Evolutionary conservation across 2,113 vertebrate species (phyloP), one percentile per base, ranked within the genome.

Genomic region (Dunckerocampus dactyliophorus): DNA sequence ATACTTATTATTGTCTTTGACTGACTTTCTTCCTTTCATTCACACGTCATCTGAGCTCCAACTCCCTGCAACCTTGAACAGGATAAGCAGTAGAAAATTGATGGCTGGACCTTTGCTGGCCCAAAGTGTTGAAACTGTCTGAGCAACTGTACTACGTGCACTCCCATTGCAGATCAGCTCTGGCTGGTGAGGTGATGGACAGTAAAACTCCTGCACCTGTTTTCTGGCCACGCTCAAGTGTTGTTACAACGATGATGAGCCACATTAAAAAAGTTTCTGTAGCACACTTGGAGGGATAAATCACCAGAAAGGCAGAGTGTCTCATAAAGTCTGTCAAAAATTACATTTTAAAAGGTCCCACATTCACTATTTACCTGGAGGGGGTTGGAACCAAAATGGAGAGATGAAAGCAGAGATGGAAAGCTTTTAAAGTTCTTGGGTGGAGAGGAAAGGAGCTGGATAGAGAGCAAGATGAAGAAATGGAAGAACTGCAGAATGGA

Each of bases 211-310:
- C 65, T 67, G 79, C 87, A 89, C 84, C 85, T 89, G 89, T 82
- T 89, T 88, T 75, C 78, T 82, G 77, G 75, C 79, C 58, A 69
- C 48, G 77, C 85, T 85, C 67, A 69, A 76, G 74, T 70, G 79
- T 84, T 72, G 85, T 88, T 89, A 89, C 88, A 80, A 82, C 79
- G 79, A 81, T 82, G 86, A 87, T 76, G 87, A 88, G 88, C 85
- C 84, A 84, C 74, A 45, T 86, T 87, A 83, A 89, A 81, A 83
- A 81, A 85, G 80, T 85, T 82, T 76, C 75, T 70, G 72, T 60
- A 51, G 67, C 67, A 47, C 63, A 28, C 69, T 39, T 77, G 74
- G 76, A 78, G 67, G 77, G 65, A 84, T 85, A 82, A 89, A 87
- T 87, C 85, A 85, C 69, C 67, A 57, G 61, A 73, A 76, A 52